Evolutionary conservation across 2,113 vertebrate genomes (phyloP).

Genomic region (Zonotrichia leucophrys): DNA sequence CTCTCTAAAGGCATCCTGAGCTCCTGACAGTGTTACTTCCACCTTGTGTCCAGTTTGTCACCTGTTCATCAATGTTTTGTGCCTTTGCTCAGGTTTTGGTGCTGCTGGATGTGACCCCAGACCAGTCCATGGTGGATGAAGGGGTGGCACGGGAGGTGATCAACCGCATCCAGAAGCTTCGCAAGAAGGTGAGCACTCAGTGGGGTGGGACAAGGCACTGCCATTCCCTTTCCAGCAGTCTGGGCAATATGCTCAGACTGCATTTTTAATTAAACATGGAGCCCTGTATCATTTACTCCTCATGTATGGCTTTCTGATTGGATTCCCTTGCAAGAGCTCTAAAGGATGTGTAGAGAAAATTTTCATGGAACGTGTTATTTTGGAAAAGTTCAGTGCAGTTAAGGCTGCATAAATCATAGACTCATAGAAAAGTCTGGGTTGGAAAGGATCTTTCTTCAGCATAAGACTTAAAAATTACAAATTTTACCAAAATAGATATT

Average conservation of each 20-base stretch:
- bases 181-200: slow-evolving; percentile 86
- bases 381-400: neutral
- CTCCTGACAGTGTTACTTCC: neutral
- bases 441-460: neutral
- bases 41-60: neutral
- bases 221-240: neutral
- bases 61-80: neutral
- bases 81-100: slow-evolving; percentile 81
- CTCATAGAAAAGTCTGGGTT: neutral
- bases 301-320: neutral
- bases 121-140: slow-evolving; percentile 96
- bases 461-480: neutral
- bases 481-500: neutral
- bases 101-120: slow-evolving; percentile 89
- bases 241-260: neutral
- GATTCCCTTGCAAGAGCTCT: neutral
- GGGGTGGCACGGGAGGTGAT: slow-evolving; percentile 96
- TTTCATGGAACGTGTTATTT: accelerated
- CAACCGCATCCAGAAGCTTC: slow-evolving; percentile 97
- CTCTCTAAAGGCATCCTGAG: neutral
- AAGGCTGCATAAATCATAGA: neutral
- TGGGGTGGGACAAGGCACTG: neutral
- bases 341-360: neutral
- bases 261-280: neutral
- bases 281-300: neutral